A percentile compares a stretch with the other conserved stretches of the same genome.
Evolutionary conservation across 1,140 invertebrate species (phyloP).

Genomic region (Drosophila lacertosa): DNA sequence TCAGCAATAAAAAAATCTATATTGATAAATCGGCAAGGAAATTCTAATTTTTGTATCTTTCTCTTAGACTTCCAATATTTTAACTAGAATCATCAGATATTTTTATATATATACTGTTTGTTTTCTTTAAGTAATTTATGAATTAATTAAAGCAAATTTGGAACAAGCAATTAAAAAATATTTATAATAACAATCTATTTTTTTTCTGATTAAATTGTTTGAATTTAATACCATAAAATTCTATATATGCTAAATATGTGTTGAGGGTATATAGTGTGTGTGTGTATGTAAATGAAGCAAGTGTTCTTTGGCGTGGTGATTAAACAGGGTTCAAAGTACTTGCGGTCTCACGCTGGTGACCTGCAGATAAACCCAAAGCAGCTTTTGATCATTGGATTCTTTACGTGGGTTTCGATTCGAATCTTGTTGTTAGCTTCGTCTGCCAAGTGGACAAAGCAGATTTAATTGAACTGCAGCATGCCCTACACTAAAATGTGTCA

Average conservation of each 20-base stretch:
- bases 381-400: slow-evolving; percentile 7
- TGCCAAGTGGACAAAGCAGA: slow-evolving; percentile 7
- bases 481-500: background rate
- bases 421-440: background rate
- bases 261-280: background rate
- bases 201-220: too few relatives aligned
- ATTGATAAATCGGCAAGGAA: too few relatives aligned
- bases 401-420: slow-evolving; percentile 8
- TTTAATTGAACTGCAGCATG: slow-evolving; percentile 16
- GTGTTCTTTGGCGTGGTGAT: slow-evolving; percentile 8
- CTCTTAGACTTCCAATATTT: background rate
- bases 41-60: background rate
- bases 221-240: background rate
- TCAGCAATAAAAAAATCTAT: too few relatives aligned
- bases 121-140: too few relatives aligned
- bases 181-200: too few relatives aligned
- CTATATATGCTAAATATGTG: too few relatives aligned
- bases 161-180: too few relatives aligned
- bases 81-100: too few relatives aligned
- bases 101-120: too few relatives aligned
- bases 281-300: background rate
- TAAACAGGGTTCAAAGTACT: slow-evolving; percentile 22
- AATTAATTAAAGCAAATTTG: too few relatives aligned
- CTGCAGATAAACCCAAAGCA: slow-evolving; percentile 15
- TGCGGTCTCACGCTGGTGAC: slow-evolving; percentile 7